These are phyloP conservation scores for Tetranychus piercei DNA, from an alignment of 2,888 invertebrate genomes.

Conservation along the genomic window DNA sequence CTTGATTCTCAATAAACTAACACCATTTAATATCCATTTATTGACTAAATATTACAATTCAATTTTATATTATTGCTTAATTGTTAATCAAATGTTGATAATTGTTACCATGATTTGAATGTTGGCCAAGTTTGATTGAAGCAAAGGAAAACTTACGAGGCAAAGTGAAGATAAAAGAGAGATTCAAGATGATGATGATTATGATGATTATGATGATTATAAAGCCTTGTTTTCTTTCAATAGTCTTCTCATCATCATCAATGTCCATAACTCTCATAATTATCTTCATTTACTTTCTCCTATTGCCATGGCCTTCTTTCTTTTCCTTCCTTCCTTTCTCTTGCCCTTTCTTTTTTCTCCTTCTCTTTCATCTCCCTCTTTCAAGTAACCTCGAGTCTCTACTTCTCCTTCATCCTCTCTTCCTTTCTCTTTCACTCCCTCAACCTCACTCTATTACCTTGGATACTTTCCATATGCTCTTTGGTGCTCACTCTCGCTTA, in stretches of 20 bases:
- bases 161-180: neutral
- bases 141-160: neutral
- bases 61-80: neutral
- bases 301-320: conserved; percentile 4
- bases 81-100: no score
- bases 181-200: neutral
- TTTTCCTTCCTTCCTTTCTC: conserved; percentile 10
- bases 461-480: neutral
- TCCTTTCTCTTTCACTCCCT: conserved; percentile 6
- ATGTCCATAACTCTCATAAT: neutral
- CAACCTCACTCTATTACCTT: neutral
- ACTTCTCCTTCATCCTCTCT: neutral
- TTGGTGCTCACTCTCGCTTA: neutral
- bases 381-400: conserved; percentile 4
- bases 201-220: neutral
- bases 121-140: neutral
- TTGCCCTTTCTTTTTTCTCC: conserved; percentile 4
- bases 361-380: neutral
- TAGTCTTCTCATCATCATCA: neutral
- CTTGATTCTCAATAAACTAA: no score
- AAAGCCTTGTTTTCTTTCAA: neutral
- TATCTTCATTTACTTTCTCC: conserved; percentile 7
- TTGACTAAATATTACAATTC: neutral
- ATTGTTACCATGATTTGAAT: neutral
- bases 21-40: neutral